Base-by-base conservation (phyloP, 2,113 vertebrate genomes). In the Rhadina sibilatrix region DNA sequence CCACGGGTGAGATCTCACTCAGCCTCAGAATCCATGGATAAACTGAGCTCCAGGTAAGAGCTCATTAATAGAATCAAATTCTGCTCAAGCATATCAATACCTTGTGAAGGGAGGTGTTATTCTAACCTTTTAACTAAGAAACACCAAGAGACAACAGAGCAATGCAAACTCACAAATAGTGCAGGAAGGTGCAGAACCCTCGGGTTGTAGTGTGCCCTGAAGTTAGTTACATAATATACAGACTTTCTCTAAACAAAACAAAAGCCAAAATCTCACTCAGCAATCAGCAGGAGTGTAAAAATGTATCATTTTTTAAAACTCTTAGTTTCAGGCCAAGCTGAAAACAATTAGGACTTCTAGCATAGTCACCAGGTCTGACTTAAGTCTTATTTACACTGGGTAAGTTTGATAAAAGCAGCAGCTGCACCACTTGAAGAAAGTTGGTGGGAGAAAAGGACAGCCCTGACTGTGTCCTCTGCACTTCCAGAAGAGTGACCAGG, bases 21-120 rank as follows among this genome's bases (percentile, higher is more conserved):
- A 72, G 47, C 40, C 33, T 52, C 52, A 61, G 54, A 83, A 52
- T 30, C 46, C 25, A 18, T 9, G 37, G 87, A 79, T 59, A 74
- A 80, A 91, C 1, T 50, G 60, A 90, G 15, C 30, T 86, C 27
- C 68, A 65, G 24, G 37, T 50, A 76, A n/a, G 19, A 88, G 78
- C 38, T 80, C 75, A 40, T 83, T 88, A 89, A 70, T 11, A 38
- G 71, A 94, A 92, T 53, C n/a, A 72, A 74, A 14, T 77, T 74
- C 33, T 63, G 30, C 44, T 70, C 71, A 88, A 93, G 70, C 44
- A 74, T 47, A 66, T 92, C 59, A 91, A 76, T 70, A 87, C 10
- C 57, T 66, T 38, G 30, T 35, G 59, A 87, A 83, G 33, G 9
- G 16, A 91, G 63, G 38, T 46, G 59, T 61, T 80, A 74, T 63